Base-by-base conservation (phyloP, 2,797 vertebrate species). In the Aythya fuligula region DNA sequence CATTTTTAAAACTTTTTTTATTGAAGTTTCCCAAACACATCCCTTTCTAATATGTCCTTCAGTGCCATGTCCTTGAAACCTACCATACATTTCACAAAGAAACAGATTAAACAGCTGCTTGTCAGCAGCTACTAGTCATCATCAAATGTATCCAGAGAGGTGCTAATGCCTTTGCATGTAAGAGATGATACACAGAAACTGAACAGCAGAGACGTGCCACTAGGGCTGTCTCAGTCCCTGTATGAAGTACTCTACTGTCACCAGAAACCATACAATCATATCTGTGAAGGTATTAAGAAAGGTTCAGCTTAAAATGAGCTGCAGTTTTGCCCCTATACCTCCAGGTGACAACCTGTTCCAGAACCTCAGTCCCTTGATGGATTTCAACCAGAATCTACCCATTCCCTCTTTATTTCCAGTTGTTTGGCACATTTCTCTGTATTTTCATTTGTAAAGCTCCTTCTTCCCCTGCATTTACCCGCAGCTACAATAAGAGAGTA, bases 401-500 rank as follows among this genome's bases (percentile, higher is more conserved):
- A 15, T 58, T 72, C 36, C 8, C 2, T n/a, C 32, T 75, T 90
- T 72, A 30, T 58, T 87, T 20, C 0, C 0, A 85, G 30, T 34
- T 62, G 10, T 47, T 89, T 49, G 34, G 49, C n/a, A 71, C 13
- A 9, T 77, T 62, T 18, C 12, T 84, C 45, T 61, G 51, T 8
- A 17, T 81, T 92, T 95, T 66, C 77, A 49, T 53, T 27, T 73
- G 47, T 39, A 84, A 92, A 83, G 13, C 13, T 15, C 8, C 16
- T 90, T 28, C 39, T 90, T 90, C 39, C n/a, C 49, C 47, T 41
- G 13, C 79, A 41, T 81, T 87, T 80, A 77, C n/a, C 53, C 27
- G 32, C 41, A 93, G 72, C 54, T 93, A 41, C 80, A 92, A 84
- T 64, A 89, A 73, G 69, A 87, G 79, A 92, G 39, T 41, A 88